Evolutionary conservation across 2,797 vertebrate species (phyloP), one percentile per base, ranked within the genome.

Genomic region (Muraenolepis orangiensis): DNA sequence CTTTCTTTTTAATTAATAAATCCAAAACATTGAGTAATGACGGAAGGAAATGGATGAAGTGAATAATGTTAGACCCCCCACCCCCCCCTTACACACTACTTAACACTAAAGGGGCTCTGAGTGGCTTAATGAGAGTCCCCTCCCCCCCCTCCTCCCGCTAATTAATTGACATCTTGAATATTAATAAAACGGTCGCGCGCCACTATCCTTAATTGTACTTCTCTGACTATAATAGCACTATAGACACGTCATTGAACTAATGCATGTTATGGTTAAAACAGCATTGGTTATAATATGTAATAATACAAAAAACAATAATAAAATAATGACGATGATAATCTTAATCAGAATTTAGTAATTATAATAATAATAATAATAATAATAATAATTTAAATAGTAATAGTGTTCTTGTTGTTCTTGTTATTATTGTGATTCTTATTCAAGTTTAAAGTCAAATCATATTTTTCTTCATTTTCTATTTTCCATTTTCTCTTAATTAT

Each of bases 111-210:
- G 93, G 93, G 92, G 91, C 89, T 94, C 92, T 93, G 93, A 95
- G 93, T 92, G 88, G 90, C 87, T 83, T 95, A 96, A 95, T 95
- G 94, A 95, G 93, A 51, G 94, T 91, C 92, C 90, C 57, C 23
- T 64, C 57, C 57, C 26, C n/a, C n/a, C 12, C 26, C 57, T 93
- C 92, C 93, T 90, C 93, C 93, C 94, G 93, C 93, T 96, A 96
- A 96, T 96, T 96, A 96, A 96, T 95, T 95, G 93, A 95, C 93
- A 94, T 89, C 85, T 89, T 96, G 94, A 95, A 96, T 96, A 96
- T 96, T 96, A 93, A 95, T 95, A 93, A 84, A n/a, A 83, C 90
- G 88, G 91, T 89, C 90, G 91, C 34, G n/a, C 93, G 88, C 92
- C 94, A 92, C 91, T 91, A 94, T 23, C 91, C 91, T 91, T 96